Evolutionary conservation across 2,797 vertebrate genomes (phyloP), one percentile per base, ranked within the genome.

Genomic region (Molossus alvarezi): DNA sequence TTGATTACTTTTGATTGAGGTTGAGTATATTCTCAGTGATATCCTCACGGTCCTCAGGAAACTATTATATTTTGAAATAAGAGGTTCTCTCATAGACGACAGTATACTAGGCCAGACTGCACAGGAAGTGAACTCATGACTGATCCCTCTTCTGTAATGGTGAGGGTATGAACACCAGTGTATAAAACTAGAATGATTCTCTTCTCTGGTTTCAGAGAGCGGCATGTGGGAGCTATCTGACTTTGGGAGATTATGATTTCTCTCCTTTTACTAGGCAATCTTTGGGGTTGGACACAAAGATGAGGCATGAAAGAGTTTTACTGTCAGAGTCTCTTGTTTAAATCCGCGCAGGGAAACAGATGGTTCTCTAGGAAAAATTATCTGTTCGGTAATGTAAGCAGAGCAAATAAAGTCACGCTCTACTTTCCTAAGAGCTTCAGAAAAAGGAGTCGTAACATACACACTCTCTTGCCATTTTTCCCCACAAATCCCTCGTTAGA

Each of bases 1-100:
- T 20, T 53, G 88, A 95, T 83, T 55, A 69, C 67, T 91, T 94
- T 91, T 87, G 33, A 75, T 0, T 73, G 64, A 76, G 57, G 51
- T 53, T 83, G 84, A 88, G 27, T 55, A 13, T 51, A 83, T 60
- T 83, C 65, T 94, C 60, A 87, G 57, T 14, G 55, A 90, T 58
- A 55, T 77, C 57, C 89, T 41, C n/a, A 60, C 0, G 9, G 9
- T 87, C 83, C 90, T 14, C 27, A 71, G 12, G 27, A 88, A 89
- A 89, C 83, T 14, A 55, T 15, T 45, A 37, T 55, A 64, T 33
- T 91, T 65, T 48, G 13, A n/a, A 77, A 84, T 93, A 73, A 64
- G 21, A 73, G 13, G 27, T 67, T 76, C 29, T 77, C 17, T 37
- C 37, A 73, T 12, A 77, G 14, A 88, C 81, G 41, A 37, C 25